A percentile compares a stretch with the other conserved stretches of the same genome.
These are phyloP conservation scores for Ctenosaura bakeri DNA, from an alignment of 2,797 vertebrate species.

Conservation along the genomic window DNA sequence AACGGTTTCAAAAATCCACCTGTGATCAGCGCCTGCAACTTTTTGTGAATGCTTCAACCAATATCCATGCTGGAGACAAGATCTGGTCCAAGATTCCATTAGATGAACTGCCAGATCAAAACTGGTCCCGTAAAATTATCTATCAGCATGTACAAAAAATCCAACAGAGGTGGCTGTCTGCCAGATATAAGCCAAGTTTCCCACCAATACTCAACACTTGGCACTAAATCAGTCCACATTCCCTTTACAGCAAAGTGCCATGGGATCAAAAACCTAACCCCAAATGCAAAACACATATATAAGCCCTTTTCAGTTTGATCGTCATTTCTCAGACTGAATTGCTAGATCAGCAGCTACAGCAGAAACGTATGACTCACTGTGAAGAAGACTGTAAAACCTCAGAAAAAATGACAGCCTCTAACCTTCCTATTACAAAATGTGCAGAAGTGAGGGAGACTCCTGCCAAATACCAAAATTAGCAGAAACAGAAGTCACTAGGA, in stretches of 20 bases:
- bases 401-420: constrained; percentile 22
- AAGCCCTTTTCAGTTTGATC: constrained; percentile 15
- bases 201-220: constrained; percentile 31
- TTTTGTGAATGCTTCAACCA: neutral
- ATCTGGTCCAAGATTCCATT: neutral
- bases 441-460: constrained; percentile 7
- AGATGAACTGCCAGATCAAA: neutral
- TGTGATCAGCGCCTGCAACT: neutral
- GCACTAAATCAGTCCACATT: constrained; percentile 16
- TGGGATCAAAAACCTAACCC: constrained; percentile 36
- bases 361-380: constrained; percentile 34
- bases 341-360: constrained; percentile 44
- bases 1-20: neutral
- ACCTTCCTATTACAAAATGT: constrained; percentile 28
- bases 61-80: neutral
- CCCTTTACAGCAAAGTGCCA: constrained; percentile 21
- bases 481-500: constrained; percentile 34
- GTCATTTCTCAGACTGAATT: constrained; percentile 25
- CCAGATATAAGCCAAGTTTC: constrained; percentile 24
- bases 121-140: constrained; percentile 1
- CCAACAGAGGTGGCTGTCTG: neutral
- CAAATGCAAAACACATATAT: constrained; percentile 26
- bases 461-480: constrained; percentile 36
- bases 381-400: constrained; percentile 30
- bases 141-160: neutral